Conservation (phyloP, 2,113 vertebrate species). For the Addax nasomaculatus region DNA sequence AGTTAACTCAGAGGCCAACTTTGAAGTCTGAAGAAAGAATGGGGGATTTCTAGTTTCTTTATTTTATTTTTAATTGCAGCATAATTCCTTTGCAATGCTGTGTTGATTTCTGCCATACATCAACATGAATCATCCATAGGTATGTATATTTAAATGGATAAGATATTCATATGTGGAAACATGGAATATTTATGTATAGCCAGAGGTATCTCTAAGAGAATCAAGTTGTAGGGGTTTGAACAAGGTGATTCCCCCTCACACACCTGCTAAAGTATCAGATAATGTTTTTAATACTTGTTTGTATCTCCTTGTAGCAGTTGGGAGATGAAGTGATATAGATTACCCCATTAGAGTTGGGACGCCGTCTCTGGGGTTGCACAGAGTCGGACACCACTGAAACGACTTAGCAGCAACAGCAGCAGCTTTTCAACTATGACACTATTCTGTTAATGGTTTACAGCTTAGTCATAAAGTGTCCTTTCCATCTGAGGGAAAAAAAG, state of each 20-base stretch:
- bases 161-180: background rate
- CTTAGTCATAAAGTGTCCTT: background rate
- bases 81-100: background rate
- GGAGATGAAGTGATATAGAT: background rate
- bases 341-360: background rate
- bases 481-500: background rate
- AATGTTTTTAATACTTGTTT: background rate
- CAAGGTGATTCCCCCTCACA: background rate
- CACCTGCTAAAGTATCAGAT: background rate
- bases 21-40: constrained; percentile 6
- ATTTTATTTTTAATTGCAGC: background rate
- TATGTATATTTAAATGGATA: background rate
- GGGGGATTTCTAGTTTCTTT: background rate
- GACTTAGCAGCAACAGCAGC: too few species aligned
- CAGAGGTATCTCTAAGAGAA: background rate
- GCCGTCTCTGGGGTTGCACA: too few species aligned
- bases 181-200: background rate
- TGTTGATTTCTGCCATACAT: background rate
- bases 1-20: background rate
- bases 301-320: background rate
- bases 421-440: background rate
- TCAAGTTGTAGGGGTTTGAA: background rate
- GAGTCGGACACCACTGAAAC: too few species aligned
- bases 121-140: background rate
- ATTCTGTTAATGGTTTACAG: background rate